Conservation (phyloP, 2,797 vertebrate species). For the Fundulus diaphanus region DNA sequence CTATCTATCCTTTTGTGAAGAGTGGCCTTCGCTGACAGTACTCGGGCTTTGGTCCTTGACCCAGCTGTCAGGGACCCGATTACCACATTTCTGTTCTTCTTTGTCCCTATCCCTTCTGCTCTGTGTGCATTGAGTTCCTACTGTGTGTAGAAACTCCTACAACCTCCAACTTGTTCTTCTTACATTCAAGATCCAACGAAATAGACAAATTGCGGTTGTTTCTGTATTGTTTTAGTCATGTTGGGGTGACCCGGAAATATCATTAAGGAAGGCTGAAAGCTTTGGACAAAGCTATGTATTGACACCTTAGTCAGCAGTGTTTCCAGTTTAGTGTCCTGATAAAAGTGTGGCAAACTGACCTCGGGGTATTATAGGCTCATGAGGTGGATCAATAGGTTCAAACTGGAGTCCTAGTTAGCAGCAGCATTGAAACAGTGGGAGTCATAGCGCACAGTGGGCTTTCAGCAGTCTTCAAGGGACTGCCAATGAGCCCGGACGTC, state of each 20-base stretch:
- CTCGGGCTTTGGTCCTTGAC: too few relatives aligned
- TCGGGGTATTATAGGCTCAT: slow-evolving; percentile 72
- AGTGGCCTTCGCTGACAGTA: not conserved
- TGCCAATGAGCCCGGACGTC: slow-evolving; percentile 17
- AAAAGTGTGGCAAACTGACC: slow-evolving; percentile 81
- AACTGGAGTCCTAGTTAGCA: slow-evolving; percentile 70
- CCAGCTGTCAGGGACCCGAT: too few relatives aligned
- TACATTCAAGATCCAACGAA: not conserved
- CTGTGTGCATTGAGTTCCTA: too few relatives aligned
- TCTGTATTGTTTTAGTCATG: not conserved
- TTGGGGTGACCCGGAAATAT: not conserved
- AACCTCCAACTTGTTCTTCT: not conserved
- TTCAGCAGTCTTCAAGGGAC: slow-evolving; percentile 26
- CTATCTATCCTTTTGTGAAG: too few relatives aligned
- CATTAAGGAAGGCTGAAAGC: slow-evolving; percentile 21
- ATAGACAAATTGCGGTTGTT: not conserved
- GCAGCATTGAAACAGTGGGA: slow-evolving; percentile 53
- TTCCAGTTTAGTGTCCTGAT: slow-evolving; percentile 69
- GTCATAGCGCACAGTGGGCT: slow-evolving; percentile 23
- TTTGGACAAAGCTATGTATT: slow-evolving; percentile 39
- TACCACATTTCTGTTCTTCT: too few relatives aligned
- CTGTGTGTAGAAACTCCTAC: too few relatives aligned
- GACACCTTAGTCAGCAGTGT: slow-evolving; percentile 58
- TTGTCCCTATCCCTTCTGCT: too few relatives aligned
- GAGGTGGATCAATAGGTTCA: slow-evolving; percentile 81